phyloP scores from a whole-genome alignment of 2,888 invertebrate species.

The Nebria salina region DNA sequence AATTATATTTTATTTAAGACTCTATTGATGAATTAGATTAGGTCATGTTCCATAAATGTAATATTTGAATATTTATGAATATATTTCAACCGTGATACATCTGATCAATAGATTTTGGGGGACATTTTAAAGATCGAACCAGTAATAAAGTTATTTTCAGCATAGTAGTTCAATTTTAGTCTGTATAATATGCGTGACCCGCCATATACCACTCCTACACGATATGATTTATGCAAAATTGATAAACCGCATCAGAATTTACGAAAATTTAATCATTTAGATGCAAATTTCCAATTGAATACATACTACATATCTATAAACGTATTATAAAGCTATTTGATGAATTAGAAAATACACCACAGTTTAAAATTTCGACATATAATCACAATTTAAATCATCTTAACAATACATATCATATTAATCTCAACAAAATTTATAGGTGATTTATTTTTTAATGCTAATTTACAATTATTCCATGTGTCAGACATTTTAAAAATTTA shows the following conservation, averaged over 20 bases:
- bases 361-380: too few species aligned
- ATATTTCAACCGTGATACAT: neutral
- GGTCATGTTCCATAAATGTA: neutral
- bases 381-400: too few species aligned
- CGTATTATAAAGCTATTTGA: neutral
- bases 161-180: neutral
- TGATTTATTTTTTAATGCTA: too few species aligned
- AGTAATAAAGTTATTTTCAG: neutral
- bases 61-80: neutral
- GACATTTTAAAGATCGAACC: neutral
- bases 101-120: neutral
- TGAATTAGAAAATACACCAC: neutral
- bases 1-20: too few species aligned
- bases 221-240: neutral
- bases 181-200: neutral
- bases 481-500: too few species aligned
- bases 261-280: neutral
- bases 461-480: too few species aligned
- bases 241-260: neutral
- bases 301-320: constrained; percentile 4
- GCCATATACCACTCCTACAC: neutral
- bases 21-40: neutral
- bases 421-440: too few species aligned
- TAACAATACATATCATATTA: too few species aligned
- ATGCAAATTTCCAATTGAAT: neutral